These are phyloP conservation scores for Geotrypetes seraphini DNA, from an alignment of 2,797 vertebrate species.

Conservation along the genomic window DNA sequence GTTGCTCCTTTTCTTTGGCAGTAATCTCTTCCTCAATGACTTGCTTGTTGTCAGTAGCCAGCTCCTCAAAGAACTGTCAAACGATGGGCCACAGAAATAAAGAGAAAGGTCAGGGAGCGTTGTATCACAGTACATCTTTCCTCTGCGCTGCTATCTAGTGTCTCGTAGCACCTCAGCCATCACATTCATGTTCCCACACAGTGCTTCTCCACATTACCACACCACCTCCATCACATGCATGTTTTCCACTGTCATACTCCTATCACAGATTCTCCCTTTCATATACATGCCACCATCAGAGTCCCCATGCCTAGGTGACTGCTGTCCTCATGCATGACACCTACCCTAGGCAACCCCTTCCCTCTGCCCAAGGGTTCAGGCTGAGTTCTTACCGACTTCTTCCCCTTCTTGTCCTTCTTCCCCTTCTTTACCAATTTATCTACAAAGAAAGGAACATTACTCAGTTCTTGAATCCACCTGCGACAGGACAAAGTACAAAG, in stretches of 20 bases:
- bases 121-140: not conserved
- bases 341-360: not conserved
- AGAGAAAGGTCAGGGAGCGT: no score
- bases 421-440: slow-evolving; percentile 47
- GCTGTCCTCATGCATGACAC: no score
- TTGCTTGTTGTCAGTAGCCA: slow-evolving; percentile 62
- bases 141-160: no score
- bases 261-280: no score
- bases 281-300: not conserved
- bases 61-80: slow-evolving; percentile 76
- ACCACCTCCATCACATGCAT: not conserved
- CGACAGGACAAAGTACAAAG: no score
- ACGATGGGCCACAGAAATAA: not conserved
- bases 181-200: not conserved
- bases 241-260: not conserved
- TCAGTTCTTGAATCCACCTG: no score
- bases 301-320: not conserved
- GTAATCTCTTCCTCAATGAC: slow-evolving; percentile 49
- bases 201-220: no score
- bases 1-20: slow-evolving; percentile 48
- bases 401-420: slow-evolving; percentile 59
- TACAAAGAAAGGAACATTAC: slow-evolving; percentile 14
- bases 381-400: slow-evolving; percentile 71
- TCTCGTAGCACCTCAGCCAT: no score
- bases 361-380: not conserved